These are phyloP conservation scores for Palaemon carinicauda DNA, from an alignment of 1,140 invertebrate genomes.

Conservation along the genomic window DNA sequence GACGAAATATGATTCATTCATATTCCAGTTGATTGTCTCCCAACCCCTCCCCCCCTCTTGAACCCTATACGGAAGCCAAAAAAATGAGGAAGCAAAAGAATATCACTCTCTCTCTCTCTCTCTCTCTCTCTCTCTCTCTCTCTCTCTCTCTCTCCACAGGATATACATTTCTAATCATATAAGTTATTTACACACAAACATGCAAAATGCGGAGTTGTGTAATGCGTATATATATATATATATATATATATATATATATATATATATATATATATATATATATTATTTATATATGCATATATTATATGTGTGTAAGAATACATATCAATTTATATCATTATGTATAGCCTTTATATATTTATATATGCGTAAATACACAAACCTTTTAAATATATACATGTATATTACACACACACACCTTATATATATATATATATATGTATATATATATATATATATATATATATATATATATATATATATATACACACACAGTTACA, in stretches of 20 bases:
- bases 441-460: too few relatives aligned
- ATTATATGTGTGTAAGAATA: too few relatives aligned
- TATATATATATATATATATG: neutral
- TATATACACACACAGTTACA: too few relatives aligned
- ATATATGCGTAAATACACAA: neutral
- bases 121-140: slow-evolving; percentile 21
- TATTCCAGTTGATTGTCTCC: neutral
- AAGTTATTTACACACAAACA: neutral
- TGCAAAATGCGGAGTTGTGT: too few relatives aligned
- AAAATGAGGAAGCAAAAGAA: too few relatives aligned
- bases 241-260: neutral
- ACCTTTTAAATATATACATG: too few relatives aligned
- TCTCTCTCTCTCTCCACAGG: neutral
- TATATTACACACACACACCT: too few relatives aligned
- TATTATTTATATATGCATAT: too few relatives aligned
- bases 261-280: neutral
- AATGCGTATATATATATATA: neutral
- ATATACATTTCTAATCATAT: neutral
- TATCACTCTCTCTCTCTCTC: neutral
- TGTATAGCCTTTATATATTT: neutral
- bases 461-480: too few relatives aligned
- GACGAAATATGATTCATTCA: neutral
- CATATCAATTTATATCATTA: too few relatives aligned
- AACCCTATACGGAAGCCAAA: too few relatives aligned
- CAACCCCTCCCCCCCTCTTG: too few relatives aligned